Conservation (phyloP, 2,797 vertebrate species). For the Leptatherina wallacei region DNA sequence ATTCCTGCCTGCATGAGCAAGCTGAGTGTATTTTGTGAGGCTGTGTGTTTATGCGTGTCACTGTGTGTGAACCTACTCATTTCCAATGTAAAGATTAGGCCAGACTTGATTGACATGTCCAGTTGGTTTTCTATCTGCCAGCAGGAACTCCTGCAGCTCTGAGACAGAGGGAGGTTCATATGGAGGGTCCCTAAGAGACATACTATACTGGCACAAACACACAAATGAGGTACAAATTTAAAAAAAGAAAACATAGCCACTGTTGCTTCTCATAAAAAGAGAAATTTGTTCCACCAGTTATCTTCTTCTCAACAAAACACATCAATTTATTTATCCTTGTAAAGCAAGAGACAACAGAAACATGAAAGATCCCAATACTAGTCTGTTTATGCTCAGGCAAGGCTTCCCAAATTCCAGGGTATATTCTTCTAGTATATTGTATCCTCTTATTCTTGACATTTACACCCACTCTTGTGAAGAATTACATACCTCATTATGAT, state of each 20-base stretch:
- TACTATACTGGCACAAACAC: slow-evolving; percentile 66
- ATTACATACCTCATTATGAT: not conserved
- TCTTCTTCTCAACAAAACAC: not conserved
- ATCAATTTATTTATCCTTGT: not conserved
- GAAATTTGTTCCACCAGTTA: not conserved
- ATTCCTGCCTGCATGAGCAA: slow-evolving; percentile 1
- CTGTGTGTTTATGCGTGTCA: slow-evolving; percentile 2
- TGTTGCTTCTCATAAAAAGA: not conserved
- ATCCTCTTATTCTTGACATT: slow-evolving; percentile 38
- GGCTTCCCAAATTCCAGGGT: slow-evolving; percentile 48
- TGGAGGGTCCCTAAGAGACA: slow-evolving; percentile 70
- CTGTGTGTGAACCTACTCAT: slow-evolving; percentile 80
- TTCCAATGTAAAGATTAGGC: slow-evolving; percentile 92
- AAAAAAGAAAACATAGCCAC: not conserved
- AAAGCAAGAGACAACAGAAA: slow-evolving; percentile 3
- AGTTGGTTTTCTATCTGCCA: slow-evolving; percentile 69
- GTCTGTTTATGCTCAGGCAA: not conserved
- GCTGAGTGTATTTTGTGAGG: not conserved
- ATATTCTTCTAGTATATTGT: slow-evolving; percentile 36
- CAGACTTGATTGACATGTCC: slow-evolving; percentile 92
- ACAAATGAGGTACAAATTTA: slow-evolving; percentile 6
- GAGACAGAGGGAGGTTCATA: slow-evolving; percentile 83
- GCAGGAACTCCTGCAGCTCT: slow-evolving; percentile 86
- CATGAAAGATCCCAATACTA: not conserved
- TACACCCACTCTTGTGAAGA: not conserved